phyloP scores from a whole-genome alignment of 2,888 invertebrate genomes.

The Helleia helle region DNA sequence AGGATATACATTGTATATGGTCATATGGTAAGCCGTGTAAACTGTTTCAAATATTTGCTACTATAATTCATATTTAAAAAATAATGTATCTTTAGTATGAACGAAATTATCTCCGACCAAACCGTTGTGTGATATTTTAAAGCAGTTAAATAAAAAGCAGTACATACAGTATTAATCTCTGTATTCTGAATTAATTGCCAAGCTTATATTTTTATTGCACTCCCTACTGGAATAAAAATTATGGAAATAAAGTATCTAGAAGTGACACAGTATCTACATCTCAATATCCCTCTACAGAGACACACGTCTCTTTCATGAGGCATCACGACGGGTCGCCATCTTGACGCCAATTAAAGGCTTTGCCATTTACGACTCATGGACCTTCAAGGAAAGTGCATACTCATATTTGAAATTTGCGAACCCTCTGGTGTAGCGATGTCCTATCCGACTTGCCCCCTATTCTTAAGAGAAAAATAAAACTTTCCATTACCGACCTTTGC shows the following conservation, averaged over 20 bases:
- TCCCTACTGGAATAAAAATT: conserved; percentile 23
- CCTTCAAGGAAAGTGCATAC: too few relatives aligned
- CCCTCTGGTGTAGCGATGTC: too few relatives aligned
- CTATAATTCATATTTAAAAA: background rate
- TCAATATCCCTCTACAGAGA: background rate
- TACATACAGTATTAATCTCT: conserved; percentile 8
- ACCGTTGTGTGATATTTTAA: too few relatives aligned
- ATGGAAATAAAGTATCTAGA: background rate
- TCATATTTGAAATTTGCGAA: too few relatives aligned
- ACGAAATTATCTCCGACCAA: background rate
- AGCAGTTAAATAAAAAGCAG: background rate
- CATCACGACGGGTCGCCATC: background rate
- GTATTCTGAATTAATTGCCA: conserved; percentile 39
- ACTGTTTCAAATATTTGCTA: too few relatives aligned
- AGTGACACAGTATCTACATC: background rate
- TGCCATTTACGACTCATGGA: background rate
- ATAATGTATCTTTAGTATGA: background rate
- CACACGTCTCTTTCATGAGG: too few relatives aligned
- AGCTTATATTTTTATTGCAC: conserved; percentile 53
- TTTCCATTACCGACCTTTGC: too few relatives aligned
- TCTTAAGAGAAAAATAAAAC: too few relatives aligned
- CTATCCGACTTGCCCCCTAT: too few relatives aligned
- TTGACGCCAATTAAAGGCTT: background rate
- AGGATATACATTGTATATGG: too few relatives aligned
- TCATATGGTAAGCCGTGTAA: too few relatives aligned